These are phyloP conservation scores for Gallinago stenura DNA, from an alignment of 2,797 vertebrate species.

Conservation along the genomic window DNA sequence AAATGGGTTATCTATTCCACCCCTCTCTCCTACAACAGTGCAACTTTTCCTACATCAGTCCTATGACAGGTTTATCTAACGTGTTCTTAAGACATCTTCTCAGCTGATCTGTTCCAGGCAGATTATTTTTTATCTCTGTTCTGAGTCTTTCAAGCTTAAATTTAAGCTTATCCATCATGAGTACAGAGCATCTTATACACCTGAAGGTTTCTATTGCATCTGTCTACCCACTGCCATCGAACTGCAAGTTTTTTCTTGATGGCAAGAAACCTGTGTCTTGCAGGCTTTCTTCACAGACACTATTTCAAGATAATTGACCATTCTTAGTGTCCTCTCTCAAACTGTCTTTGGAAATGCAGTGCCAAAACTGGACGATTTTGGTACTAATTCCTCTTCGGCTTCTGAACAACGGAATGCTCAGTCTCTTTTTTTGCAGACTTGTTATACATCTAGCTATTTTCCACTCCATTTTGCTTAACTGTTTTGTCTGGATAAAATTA, in stretches of 20 bases:
- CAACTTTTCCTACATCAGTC: not conserved
- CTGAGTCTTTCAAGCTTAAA: not conserved
- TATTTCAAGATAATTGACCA: not conserved
- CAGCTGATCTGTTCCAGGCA: not conserved
- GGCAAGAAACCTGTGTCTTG: not conserved
- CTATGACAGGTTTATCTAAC: not conserved
- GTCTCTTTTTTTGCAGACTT: not conserved
- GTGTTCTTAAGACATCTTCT: not conserved
- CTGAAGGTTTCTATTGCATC: not conserved
- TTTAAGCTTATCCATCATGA: not conserved
- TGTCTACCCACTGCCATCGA: not conserved
- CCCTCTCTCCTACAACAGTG: not conserved
- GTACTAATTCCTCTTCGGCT: not conserved
- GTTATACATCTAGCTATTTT: not conserved
- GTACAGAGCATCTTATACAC: not conserved
- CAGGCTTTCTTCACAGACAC: not conserved
- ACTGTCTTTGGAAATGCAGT: not conserved
- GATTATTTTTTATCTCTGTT: not conserved
- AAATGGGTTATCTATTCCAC: not conserved
- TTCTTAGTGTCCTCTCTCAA: not conserved
- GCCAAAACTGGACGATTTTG: not conserved
- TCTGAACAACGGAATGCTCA: not conserved
- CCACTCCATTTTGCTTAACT: not conserved
- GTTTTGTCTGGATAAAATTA: not conserved
- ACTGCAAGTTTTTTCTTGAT: not conserved